phyloP scores from a whole-genome alignment of 2,888 invertebrate genomes.

The Mesorhabditis belari region DNA sequence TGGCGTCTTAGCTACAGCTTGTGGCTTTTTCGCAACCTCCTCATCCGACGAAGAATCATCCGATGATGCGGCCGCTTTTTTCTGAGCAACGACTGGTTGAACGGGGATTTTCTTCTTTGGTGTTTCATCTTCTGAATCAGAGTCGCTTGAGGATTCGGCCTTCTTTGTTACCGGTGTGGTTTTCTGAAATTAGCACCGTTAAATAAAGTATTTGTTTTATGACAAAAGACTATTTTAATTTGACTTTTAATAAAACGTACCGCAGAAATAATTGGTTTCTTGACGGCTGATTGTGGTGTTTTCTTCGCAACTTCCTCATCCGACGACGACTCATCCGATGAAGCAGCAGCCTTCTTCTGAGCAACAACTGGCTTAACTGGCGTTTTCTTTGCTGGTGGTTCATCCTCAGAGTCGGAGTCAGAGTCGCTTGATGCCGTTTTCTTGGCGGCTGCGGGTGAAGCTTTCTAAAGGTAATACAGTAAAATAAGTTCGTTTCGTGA shows the following conservation, averaged over 20 bases:
- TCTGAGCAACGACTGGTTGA: conserved; percentile 1
- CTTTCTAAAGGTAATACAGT: no score
- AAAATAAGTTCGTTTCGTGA: no score
- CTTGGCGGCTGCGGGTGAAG: conserved; percentile 3
- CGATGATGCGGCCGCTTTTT: conserved; percentile 9
- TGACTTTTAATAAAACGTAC: no score
- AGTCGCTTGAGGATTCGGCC: not conserved
- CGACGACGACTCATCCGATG: conserved; percentile 8
- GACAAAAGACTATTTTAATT: not conserved
- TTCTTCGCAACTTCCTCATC: conserved; percentile 13
- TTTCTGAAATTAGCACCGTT: no score
- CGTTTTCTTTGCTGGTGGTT: conserved; percentile 3
- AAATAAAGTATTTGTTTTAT: no score
- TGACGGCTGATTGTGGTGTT: conserved; percentile 7
- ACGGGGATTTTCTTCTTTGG: conserved; percentile 7
- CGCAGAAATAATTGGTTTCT: not conserved
- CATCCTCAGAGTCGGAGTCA: conserved; percentile 7
- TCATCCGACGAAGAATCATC: conserved; percentile 14
- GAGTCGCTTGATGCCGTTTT: conserved; percentile 2
- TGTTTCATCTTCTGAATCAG: conserved; percentile 8
- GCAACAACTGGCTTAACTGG: conserved; percentile 5
- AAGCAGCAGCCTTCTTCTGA: conserved; percentile 5
- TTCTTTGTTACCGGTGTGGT: not conserved
- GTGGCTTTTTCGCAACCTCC: conserved; percentile 3
- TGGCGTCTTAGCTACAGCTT: conserved; percentile 2